Evolutionary conservation across 30 jellyfish, hydroid and myxozoan species (phyloP), one percentile per base, ranked within the genome.

Genomic region (Mastigias papua): DNA sequence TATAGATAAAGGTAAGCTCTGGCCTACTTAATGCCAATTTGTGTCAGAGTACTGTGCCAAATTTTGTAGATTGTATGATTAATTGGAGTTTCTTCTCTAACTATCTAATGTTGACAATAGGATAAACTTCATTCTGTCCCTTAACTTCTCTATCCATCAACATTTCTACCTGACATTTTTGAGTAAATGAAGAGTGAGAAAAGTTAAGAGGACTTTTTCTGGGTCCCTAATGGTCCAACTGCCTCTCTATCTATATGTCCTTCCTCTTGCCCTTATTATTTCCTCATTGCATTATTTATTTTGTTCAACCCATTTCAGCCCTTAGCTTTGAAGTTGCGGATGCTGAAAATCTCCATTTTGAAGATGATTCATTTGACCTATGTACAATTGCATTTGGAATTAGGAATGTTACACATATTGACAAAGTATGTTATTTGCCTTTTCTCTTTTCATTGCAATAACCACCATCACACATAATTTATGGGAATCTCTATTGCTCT

Each of bases 301-400:
- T 22, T 23, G 17, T 16, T 19, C 2, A 19, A 57, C 17, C 10
- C 42, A n/a, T 79, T 79, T n/a, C 81, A 81, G 84, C 84, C 66
- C 28, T 69, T 20, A 67, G 84, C 32, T 81, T 81, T 54, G 78
- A 54, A 5, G 94, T 76, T 23, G 98, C 96, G n/a, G 97, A 94
- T 85, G 98, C 97, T 26, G 98, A 94, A 69, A 62, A 62, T 31
- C 89, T 94, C 21, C 97, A 96, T 28, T 85, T 89, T 60, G 97
- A 89, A 71, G 97, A 89, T 63, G 95, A 94, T 46, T 70, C 95
- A 1, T 69, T 89, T 76, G 98, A 94, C 85, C 33, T 89, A 29
- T 94, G 89, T 50, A 94, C 98, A 22, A 94, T 94, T 82, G 97
- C 98, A 28, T 94, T 94, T 90, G 98, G 98, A 20, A 94, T 94